Conservation (phyloP, 2,113 vertebrate genomes). For the Triplophysa dalaica region DNA sequence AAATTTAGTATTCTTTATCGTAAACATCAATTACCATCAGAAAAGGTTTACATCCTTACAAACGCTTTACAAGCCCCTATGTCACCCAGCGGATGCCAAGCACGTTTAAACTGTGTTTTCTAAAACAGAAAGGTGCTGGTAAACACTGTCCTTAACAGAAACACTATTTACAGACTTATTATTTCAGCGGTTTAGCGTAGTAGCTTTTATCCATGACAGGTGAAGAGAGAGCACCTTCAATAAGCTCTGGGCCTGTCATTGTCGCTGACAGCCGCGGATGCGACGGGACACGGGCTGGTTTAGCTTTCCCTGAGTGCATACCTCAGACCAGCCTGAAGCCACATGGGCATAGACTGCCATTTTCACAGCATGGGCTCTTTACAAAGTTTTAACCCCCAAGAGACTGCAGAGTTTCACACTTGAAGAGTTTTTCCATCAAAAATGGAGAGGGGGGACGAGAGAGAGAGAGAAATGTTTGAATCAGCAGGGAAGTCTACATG, state of each 20-base stretch:
- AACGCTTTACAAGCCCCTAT: neutral
- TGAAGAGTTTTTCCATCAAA: constrained; percentile 68
- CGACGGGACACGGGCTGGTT: constrained; percentile 48
- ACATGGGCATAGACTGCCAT: constrained; percentile 68
- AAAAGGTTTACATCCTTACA: neutral
- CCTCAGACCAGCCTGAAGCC: constrained; percentile 64
- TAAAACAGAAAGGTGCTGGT: constrained; percentile 46
- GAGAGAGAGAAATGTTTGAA: constrained; percentile 47
- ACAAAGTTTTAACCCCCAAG: constrained; percentile 69
- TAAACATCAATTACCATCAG: neutral
- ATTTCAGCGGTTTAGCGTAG: constrained; percentile 61
- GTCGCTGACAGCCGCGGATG: constrained; percentile 66
- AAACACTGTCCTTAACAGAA: constrained; percentile 50
- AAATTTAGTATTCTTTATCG: neutral
- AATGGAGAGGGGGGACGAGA: constrained; percentile 50
- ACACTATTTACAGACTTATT: constrained; percentile 54
- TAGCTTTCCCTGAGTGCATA: constrained; percentile 62
- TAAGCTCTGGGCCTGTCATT: constrained; percentile 67
- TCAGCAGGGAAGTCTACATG: constrained; percentile 56
- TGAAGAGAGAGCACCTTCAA: constrained; percentile 60
- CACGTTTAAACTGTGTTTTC: constrained; percentile 34
- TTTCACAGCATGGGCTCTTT: constrained; percentile 77
- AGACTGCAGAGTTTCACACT: constrained; percentile 65
- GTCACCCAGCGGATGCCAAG: neutral
- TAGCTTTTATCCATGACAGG: constrained; percentile 66